phyloP scores from a whole-genome alignment of 2,113 vertebrate species.

The Pelmatolapia mariae region DNA sequence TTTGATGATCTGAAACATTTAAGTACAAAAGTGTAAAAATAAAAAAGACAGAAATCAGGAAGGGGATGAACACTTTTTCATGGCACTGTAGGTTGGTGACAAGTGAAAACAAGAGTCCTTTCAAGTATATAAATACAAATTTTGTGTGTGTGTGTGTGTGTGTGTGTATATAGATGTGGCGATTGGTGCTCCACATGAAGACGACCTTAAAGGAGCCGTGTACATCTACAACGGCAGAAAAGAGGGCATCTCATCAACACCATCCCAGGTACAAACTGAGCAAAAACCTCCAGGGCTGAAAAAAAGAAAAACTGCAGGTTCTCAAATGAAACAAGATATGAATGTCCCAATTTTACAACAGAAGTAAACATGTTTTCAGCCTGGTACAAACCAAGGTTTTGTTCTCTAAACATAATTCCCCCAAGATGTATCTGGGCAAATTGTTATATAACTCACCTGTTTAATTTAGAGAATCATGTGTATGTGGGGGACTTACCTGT shows the following conservation, averaged over 20 bases:
- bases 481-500: not conserved
- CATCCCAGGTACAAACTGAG: conserved; percentile 50
- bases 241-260: conserved; percentile 47
- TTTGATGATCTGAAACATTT: not conserved
- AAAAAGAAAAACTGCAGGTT: not conserved
- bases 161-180: conserved; percentile 46
- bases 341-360: not conserved
- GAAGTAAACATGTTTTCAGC: not conserved
- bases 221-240: conserved; percentile 63
- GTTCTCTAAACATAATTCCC: not conserved
- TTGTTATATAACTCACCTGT: not conserved
- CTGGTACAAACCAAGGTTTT: not conserved
- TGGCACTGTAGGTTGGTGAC: not conserved
- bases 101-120: not conserved
- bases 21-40: not conserved
- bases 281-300: not conserved
- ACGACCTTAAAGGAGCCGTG: conserved; percentile 57
- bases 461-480: not conserved
- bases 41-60: not conserved
- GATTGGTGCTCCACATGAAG: conserved; percentile 60
- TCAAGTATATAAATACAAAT: not conserved
- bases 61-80: not conserved
- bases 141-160: not conserved
- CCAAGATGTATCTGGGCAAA: not conserved
- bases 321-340: not conserved